Base-by-base conservation (phyloP, 2,888 invertebrate genomes). In the Dryobotodes eremita region DNA sequence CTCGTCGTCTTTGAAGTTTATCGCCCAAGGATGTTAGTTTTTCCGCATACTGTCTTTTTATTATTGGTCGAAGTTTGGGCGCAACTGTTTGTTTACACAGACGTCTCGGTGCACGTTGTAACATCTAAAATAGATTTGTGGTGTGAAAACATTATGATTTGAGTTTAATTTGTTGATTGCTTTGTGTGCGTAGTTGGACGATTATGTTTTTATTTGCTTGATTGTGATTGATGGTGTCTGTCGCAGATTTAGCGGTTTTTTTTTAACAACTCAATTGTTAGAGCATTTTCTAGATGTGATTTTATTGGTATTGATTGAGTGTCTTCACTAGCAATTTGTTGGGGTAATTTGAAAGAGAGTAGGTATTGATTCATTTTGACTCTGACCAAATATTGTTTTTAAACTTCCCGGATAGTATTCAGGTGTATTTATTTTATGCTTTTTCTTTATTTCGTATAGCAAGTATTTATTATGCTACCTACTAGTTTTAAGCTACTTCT, bases 31-130 rank as follows among this genome's bases (percentile, higher is more conserved):
- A 96, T 97, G 97, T 97, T 97, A 96, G 96, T 97, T 96, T 96
- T 96, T 96, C 96, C 96, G 96, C 96, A 96, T 94, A 96, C 94
- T 96, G 95, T 94, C 95, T 96, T 96, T 96, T 97, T 96, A 96
- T 96, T 95, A 96, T 96, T 96, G 96, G 94, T 94, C 93, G 95
- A 96, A 96, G 96, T 96, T 96, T 95, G 96, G 96, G 95, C 95
- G 94, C 94, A 91, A 93, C 92, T 92, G 95, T 94, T 93, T 96
- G 96, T 97, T 96, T 97, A 96, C 85, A 95, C 95, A 95, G 93
- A 92, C 95, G 93, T 92, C 92, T 92, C 91, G 89, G 92, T 93
- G 91, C 87, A 92, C 92, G 94, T 90, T 92, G 93, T 91, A 90
- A 89, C 92, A 92, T 93, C 92, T 88, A 93, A 96, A 96, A 96